Percentiles rank a stretch among this genome's conserved stretches.
These are phyloP conservation scores for Pterois miles DNA, from an alignment of 2,797 vertebrate species.

Conservation along the genomic window DNA sequence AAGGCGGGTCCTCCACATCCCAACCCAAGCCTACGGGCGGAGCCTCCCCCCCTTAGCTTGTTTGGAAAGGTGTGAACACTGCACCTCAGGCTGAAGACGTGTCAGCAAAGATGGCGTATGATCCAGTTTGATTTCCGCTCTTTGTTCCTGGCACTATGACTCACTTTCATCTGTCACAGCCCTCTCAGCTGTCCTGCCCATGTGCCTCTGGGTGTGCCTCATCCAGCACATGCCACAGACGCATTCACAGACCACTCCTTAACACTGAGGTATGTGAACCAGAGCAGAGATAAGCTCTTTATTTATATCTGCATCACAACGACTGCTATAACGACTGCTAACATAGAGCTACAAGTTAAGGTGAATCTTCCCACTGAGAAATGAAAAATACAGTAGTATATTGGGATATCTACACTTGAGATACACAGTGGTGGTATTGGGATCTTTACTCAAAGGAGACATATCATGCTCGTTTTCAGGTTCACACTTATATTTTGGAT, in stretches of 20 bases:
- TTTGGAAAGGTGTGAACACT: conserved; percentile 25
- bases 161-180: conserved; percentile 56
- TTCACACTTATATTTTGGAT: no score
- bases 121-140: conserved; percentile 48
- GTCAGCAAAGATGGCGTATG: conserved; percentile 23
- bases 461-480: no score
- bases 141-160: conserved; percentile 50
- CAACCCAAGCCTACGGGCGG: no score
- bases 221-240: conserved; percentile 64
- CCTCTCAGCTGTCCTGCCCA: conserved; percentile 48
- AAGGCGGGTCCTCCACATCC: no score
- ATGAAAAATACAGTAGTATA: not conserved
- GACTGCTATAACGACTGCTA: not conserved
- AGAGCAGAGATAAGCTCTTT: conserved; percentile 10
- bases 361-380: not conserved
- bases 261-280: conserved; percentile 61
- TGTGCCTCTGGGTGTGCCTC: conserved; percentile 70
- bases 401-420: not conserved
- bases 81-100: conserved; percentile 32
- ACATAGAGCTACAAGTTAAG: not conserved
- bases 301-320: conserved; percentile 25
- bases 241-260: conserved; percentile 69
- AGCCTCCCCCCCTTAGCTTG: no score
- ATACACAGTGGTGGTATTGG: not conserved
- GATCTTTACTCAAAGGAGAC: no score